phyloP scores from a whole-genome alignment of 2,797 vertebrate genomes.

The Eupleurogrammus muticus region DNA sequence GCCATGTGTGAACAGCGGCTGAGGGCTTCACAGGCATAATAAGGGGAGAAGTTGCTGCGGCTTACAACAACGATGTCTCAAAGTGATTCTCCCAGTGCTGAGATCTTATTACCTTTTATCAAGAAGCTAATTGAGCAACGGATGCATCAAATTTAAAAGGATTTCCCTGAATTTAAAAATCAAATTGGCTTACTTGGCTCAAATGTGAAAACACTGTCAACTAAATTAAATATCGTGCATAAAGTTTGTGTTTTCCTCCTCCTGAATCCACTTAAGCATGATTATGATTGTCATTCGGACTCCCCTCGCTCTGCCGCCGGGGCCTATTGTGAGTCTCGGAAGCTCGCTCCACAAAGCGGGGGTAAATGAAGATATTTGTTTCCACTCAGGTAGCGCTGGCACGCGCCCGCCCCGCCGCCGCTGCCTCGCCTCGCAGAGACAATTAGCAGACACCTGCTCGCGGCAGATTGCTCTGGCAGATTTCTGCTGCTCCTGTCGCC shows the following conservation, averaged over 20 bases:
- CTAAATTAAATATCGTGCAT: slow-evolving; percentile 14
- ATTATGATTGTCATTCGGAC: slow-evolving; percentile 43
- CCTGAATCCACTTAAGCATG: slow-evolving; percentile 33
- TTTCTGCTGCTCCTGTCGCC: slow-evolving; percentile 87
- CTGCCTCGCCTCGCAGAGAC: slow-evolving; percentile 88
- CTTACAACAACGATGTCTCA: slow-evolving; percentile 34
- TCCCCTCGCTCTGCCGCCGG: slow-evolving; percentile 48
- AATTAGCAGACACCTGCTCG: slow-evolving; percentile 95
- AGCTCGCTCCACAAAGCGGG: slow-evolving; percentile 71
- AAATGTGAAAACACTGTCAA: neutral
- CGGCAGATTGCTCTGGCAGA: slow-evolving; percentile 95
- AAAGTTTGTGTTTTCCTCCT: slow-evolving; percentile 10
- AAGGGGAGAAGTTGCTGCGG: slow-evolving; percentile 33
- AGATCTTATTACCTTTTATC: neutral
- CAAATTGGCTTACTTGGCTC: neutral
- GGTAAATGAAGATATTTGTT: slow-evolving; percentile 89
- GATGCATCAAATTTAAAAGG: slow-evolving; percentile 8
- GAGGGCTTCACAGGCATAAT: slow-evolving; percentile 44
- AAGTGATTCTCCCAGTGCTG: neutral
- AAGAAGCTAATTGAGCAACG: neutral
- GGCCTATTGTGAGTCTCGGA: slow-evolving; percentile 50
- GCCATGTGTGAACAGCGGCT: slow-evolving; percentile 59
- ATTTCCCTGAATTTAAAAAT: neutral
- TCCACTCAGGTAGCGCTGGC: slow-evolving; percentile 87
- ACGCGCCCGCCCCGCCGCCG: slow-evolving; percentile 72